Evolutionary conservation across 1,140 invertebrate species (phyloP).

Genomic region (Chionoecetes opilio): DNA sequence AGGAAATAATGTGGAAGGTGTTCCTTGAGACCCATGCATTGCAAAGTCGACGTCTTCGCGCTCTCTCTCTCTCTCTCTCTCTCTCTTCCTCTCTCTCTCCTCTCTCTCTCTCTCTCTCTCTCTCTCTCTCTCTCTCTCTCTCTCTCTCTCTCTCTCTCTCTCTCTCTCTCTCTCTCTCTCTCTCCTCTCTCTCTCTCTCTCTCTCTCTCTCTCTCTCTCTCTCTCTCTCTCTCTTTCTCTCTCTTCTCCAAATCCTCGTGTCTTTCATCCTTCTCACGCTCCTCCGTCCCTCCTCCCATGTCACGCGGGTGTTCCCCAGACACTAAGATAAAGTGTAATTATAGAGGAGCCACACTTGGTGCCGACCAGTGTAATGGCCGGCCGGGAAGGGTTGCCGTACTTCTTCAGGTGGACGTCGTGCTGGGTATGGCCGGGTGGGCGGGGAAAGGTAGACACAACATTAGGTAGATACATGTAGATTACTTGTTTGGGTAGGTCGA

Average conservation of each 20-base stretch:
- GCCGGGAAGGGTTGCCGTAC: neutral
- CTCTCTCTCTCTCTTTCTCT: neutral
- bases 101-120: neutral
- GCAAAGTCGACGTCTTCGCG: neutral
- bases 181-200: neutral
- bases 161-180: neutral
- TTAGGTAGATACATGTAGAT: neutral
- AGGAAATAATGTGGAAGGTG: neutral
- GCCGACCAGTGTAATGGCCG: neutral
- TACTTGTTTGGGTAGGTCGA: neutral
- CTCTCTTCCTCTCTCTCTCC: neutral
- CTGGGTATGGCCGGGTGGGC: constrained; percentile 11
- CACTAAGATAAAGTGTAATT: constrained; percentile 21
- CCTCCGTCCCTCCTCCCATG: neutral
- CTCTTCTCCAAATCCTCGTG: neutral
- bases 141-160: neutral
- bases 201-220: constrained; percentile 31
- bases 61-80: neutral
- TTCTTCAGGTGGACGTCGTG: neutral
- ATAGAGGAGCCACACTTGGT: constrained; percentile 3
- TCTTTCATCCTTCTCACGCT: constrained; percentile 48
- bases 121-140: constrained; percentile 23
- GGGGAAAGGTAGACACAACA: neutral
- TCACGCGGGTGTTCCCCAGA: neutral
- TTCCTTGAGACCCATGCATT: neutral